These are phyloP conservation scores for Chrysogorgia sp. DNA, from an alignment of 92 coral and sea anemone genomes.

Conservation along the genomic window DNA sequence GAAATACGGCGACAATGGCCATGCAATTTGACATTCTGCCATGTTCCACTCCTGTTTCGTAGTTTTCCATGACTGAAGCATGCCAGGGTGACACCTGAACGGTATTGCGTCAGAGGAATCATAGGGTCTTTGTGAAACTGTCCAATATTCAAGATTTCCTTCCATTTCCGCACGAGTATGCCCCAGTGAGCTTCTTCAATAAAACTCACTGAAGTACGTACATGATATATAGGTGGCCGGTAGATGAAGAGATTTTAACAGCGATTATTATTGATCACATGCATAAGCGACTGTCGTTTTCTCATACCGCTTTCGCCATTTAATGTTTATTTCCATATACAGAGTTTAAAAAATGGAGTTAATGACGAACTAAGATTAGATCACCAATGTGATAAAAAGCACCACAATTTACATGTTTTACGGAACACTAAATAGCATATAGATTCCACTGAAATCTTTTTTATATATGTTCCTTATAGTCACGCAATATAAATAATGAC, in stretches of 20 bases:
- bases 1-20: conserved; percentile 20
- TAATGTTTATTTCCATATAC: conserved; percentile 7
- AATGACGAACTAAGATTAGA: conserved; percentile 26
- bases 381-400: conserved; percentile 20
- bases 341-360: conserved; percentile 20
- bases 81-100: neutral
- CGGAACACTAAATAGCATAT: too few species aligned
- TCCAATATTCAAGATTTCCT: neutral
- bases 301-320: neutral
- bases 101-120: neutral
- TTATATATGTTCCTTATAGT: too few species aligned
- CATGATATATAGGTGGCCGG: neutral
- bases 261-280: neutral
- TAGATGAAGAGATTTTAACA: neutral
- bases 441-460: too few species aligned
- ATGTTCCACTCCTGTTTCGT: neutral
- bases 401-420: conserved; percentile 7
- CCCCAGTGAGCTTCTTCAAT: neutral
- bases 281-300: conserved; percentile 23
- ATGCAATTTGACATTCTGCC: conserved; percentile 5
- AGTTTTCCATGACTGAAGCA: too few species aligned
- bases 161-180: neutral
- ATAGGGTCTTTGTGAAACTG: neutral
- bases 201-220: neutral
- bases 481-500: too few species aligned